Evolutionary conservation across 2,113 vertebrate genomes (phyloP), one percentile per base, ranked within the genome.

Genomic region (Seriola rivoliana): DNA sequence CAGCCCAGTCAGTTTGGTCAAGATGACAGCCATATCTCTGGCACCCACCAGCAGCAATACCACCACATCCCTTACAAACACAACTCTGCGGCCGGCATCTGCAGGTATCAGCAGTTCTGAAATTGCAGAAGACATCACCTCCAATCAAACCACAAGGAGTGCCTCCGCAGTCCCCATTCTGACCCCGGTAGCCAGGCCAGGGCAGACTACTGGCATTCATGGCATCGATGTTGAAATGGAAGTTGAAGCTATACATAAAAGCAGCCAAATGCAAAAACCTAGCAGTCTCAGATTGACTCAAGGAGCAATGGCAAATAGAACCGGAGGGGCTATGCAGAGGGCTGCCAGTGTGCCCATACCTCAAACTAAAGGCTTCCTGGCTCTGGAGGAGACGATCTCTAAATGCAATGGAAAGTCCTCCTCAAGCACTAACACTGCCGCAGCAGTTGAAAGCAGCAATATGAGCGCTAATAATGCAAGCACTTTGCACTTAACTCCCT

Each of bases 11-110:
- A 98, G 97, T 69, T 95, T 99, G 91, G 97, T 99, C 54, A 98
- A 99, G 92, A 99, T 99, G 97, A 96, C 98, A 59, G 91, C 98
- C 88, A 97, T 99, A 94, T 97, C 98, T 10, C 96, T 99, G 29
- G 93, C 97, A 2, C 96, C 97, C 0, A 96, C 91, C 93, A 94
- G 90, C 90, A 84, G 90, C 78, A 92, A 90, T 5, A 89, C 78
- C 55, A 78, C 80, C 34, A 93, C 91, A 21, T 93, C 96, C 40
- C 69, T 88, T 3, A 64, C 87, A 32, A 95, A 87, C 44, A 81
- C 95, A 60, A 93, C 95, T 7, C 86, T 97, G 73, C 96, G 96
- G 82, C 96, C 96, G n/a, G 93, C 96, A 0, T 93, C 97, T 80
- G 95, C 96, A 21, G 94, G 93, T 32, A 92, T 88, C 38, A 92